A percentile compares a stretch with the other conserved stretches of the same genome.
These are phyloP conservation scores for Perca flavescens DNA, from an alignment of 2,113 vertebrate species.

Conservation along the genomic window DNA sequence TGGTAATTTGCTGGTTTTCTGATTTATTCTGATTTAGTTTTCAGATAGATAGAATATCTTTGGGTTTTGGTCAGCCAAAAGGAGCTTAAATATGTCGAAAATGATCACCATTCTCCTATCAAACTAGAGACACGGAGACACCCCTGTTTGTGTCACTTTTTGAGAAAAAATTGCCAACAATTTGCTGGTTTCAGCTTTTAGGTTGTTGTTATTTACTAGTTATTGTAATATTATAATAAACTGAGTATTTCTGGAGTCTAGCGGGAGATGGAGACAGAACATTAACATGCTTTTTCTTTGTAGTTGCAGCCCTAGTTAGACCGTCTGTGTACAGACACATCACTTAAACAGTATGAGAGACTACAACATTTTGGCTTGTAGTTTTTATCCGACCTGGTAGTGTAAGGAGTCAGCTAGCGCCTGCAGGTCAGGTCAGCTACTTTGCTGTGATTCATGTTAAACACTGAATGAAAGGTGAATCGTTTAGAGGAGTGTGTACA, in stretches of 20 bases:
- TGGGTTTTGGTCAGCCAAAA: not conserved
- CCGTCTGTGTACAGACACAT: not conserved
- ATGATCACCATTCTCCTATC: too few species aligned
- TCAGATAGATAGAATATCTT: not conserved
- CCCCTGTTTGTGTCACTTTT: not conserved
- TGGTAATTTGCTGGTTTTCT: not conserved
- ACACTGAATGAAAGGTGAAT: constrained; percentile 29
- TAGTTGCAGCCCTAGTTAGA: not conserved
- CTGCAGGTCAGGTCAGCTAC: too few species aligned
- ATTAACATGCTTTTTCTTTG: too few species aligned
- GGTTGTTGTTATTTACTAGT: not conserved
- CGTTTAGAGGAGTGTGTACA: constrained; percentile 12
- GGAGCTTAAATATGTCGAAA: too few species aligned
- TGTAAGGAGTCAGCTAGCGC: too few species aligned
- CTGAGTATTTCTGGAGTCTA: too few species aligned
- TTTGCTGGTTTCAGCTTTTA: not conserved
- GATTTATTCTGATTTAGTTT: too few species aligned
- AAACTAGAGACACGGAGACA: too few species aligned
- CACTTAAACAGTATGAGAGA: not conserved
- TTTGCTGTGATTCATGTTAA: not conserved
- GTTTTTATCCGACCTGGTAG: not conserved
- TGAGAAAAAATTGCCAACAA: not conserved
- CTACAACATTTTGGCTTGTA: too few species aligned
- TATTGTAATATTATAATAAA: too few species aligned
- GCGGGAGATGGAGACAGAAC: not conserved